Evolutionary conservation across 1,140 invertebrate genomes (phyloP), one percentile per base, ranked within the genome.

Genomic region (Chionoecetes opilio): DNA sequence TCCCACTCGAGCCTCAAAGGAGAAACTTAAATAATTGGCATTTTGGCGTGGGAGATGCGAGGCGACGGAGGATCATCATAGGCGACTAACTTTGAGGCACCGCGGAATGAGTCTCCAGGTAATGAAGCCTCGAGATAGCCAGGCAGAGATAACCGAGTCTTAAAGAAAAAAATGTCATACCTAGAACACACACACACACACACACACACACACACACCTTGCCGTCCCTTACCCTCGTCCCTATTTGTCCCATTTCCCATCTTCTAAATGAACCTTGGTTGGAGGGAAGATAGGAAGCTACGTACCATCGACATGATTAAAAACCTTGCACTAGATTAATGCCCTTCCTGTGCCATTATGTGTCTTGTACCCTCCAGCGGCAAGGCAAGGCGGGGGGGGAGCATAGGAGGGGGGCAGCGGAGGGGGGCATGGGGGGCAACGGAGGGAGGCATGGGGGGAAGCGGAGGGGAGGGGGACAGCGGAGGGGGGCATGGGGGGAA

Each of bases 51-150:
- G 11, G n/a, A 75, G 21, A 75, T n/a, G 63, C 21, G 63, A n/a
- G 63, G 63, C 63, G 63, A 0, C 11, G 63, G 63, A 75, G 63
- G 2, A 11, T 75, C 63, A 75, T 75, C 63, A 75, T 21, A n/a
- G 63, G 21, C 63, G 21, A 8, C 21, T 17, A 75, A 75, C 63
- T 75, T 75, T 75, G 63, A 75, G 63, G 9, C 63, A n/a, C 21
- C 63, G 6, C 21, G 63, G n/a, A 75, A 75, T 75, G 63, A 75
- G 63, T 2, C 63, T 75, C 63, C 26, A 21, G 21, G 21, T 75
- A 75, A 75, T 75, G 63, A 75, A 75, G 63, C 63, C 63, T 75
- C 63, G 63, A 75, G 63, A 75, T 75, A 75, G 63, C 21, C 21
- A 75, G n/a, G 63, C 0, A 26, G 63, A 75, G 8, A 75, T 75